Conservation (phyloP, 2,888 invertebrate species). For the Diadegma fenestrale region DNA sequence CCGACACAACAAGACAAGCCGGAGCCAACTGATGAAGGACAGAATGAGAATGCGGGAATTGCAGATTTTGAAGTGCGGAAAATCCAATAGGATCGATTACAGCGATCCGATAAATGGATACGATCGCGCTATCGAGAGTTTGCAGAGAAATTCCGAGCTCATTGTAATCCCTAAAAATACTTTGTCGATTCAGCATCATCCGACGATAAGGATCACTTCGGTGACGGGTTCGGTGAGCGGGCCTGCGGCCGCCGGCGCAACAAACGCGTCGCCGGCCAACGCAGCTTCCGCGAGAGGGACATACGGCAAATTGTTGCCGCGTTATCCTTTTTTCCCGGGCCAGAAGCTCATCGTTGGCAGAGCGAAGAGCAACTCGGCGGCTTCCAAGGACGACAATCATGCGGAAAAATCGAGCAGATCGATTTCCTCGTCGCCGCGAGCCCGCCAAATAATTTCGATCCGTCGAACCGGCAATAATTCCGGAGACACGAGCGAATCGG, state of each 20-base stretch:
- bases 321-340: slow-evolving; percentile 73
- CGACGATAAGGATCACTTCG: slow-evolving; percentile 63
- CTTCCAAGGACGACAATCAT: slow-evolving; percentile 43
- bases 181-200: slow-evolving; percentile 58
- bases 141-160: slow-evolving; percentile 80
- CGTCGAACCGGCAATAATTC: slow-evolving; percentile 57
- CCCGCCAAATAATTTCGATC: slow-evolving; percentile 65
- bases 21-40: slow-evolving; percentile 76
- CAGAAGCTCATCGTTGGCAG: slow-evolving; percentile 69
- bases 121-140: slow-evolving; percentile 76
- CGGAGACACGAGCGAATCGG: slow-evolving; percentile 40
- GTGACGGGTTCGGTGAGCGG: slow-evolving; percentile 31
- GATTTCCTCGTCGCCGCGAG: slow-evolving; percentile 51
- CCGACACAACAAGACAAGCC: slow-evolving; percentile 77
- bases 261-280: neutral
- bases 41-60: slow-evolving; percentile 81
- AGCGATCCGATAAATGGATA: slow-evolving; percentile 76
- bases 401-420: slow-evolving; percentile 44
- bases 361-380: slow-evolving; percentile 19
- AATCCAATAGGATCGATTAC: slow-evolving; percentile 76
- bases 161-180: slow-evolving; percentile 79
- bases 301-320: slow-evolving; percentile 71
- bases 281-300: slow-evolving; percentile 43
- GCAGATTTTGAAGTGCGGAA: slow-evolving; percentile 78
- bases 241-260: neutral